Evolutionary conservation across 2,888 invertebrate genomes (phyloP).

Genomic region (Selenia dentaria): DNA sequence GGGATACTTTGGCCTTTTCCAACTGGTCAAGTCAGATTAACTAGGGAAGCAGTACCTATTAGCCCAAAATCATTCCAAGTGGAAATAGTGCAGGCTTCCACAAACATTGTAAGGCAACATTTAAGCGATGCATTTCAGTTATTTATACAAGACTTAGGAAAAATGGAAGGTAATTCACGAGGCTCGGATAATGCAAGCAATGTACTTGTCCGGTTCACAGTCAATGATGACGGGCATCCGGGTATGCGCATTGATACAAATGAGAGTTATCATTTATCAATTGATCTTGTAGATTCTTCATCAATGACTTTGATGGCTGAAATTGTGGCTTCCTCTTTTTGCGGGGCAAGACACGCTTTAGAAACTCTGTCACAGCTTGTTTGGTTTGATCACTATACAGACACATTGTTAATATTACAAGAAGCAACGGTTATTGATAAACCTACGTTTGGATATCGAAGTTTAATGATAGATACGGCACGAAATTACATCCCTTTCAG

Average conservation of each 20-base stretch:
- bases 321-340: constrained; percentile 87
- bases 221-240: constrained; percentile 75
- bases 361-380: constrained; percentile 91
- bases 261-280: constrained; percentile 88
- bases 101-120: constrained; percentile 52
- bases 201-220: constrained; percentile 69
- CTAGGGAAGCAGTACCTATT: constrained; percentile 86
- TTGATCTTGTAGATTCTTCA: constrained; percentile 72
- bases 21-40: constrained; percentile 88
- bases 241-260: constrained; percentile 87
- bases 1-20: constrained; percentile 93
- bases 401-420: constrained; percentile 85
- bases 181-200: constrained; percentile 67
- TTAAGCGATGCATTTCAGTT: constrained; percentile 72
- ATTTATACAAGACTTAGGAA: constrained; percentile 72
- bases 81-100: constrained; percentile 58
- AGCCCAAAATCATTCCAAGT: constrained; percentile 80
- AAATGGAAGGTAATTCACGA: constrained; percentile 57
- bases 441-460: constrained; percentile 91
- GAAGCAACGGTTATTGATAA: constrained; percentile 88
- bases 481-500: constrained; percentile 92
- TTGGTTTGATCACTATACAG: constrained; percentile 88
- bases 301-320: constrained; percentile 77
- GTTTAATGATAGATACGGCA: constrained; percentile 95
- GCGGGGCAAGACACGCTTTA: constrained; percentile 90